Evolutionary conservation across 1,140 invertebrate species (phyloP), one percentile per base, ranked within the genome.

Genomic region (Temnothorax longispinosus): DNA sequence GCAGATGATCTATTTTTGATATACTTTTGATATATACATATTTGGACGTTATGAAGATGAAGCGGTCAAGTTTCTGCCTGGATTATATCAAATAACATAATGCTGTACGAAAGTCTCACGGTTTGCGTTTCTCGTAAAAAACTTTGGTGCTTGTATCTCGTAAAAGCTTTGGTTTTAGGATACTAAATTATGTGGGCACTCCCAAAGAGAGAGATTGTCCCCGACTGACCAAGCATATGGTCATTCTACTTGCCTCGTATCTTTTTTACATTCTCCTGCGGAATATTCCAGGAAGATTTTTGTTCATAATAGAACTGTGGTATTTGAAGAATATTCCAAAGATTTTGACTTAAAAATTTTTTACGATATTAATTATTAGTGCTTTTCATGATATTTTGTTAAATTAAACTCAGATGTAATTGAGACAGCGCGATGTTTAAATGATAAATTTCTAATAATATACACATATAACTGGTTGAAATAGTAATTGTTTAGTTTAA

Each of bases 191-290:
- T 52, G 35, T 41, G 21, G 13, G 27, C 7, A 54, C 10, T 81
- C 52, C 1, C 8, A 18, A 67, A 71, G 77, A 81, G 77, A 81
- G 41, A 81, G 38, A 71, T 71, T 54, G 35, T 50, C 38, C 77
- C 47, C 38, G 47, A 13, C 77, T 81, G 64, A 81, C 77, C 77
- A 81, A 69, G 77, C 64, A 71, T 71, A 21, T 41, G 77, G 65
- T 54, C 15, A 67, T 27, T 71, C 47, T 54, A 81, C 64, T 81
- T 54, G 0, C 27, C n/a, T 18, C 44, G 13, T 38, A 13, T 69
- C 47, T 8, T 52, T 65, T 80, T 81, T 56, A 78, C 8, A 78
- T 78, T 80, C 21, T 71, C 15, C 4, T 21, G 21, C n/a, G n/a
- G 13, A 69, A 3, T 41, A 41, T 56, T 44, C 35, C 0, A 21